Base-by-base conservation (phyloP, 2,113 vertebrate species). In the Vimba vimba region DNA sequence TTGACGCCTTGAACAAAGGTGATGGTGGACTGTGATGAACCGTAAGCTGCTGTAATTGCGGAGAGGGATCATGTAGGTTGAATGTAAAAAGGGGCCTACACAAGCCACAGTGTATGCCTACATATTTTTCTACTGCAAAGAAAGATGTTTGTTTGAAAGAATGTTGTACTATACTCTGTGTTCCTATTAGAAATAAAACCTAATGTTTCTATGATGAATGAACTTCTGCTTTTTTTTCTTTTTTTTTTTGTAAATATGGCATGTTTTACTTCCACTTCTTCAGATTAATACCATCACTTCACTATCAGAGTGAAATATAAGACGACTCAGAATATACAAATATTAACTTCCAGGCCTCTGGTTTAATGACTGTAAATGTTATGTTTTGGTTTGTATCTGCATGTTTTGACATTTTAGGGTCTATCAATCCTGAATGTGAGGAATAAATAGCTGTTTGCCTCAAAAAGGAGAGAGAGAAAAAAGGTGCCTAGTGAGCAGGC, bases 161-260 rank as follows among this genome's bases (percentile, higher is more conserved):
- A 64, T 86, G 66, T 52, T 76, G 59, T 86, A 74, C 68, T 85
- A 79, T 82, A 83, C 88, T 80, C 79, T 83, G 21, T 84, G 62
- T 86, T 88, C 57, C 80, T 89, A 84, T 89, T 71, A 87, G 60
- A 90, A 90, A 88, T 90, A 91, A 91, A 92, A 83, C 69, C 69
- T 82, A 83, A 88, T 79, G 73, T 89, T 87, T 88, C 64, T 86
- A 86, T 84, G 66, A 84, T 25, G 79, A 85, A 23, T 66, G 68
- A 9, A 66, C 50, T 15, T 85, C 74, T 23, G 45, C 3, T 33
- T 89, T 60, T 21, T 27, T 4, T 76, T 78, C 33, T 86, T 33
- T 89, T 60, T 21, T 27, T 4, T 76, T 78, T 43, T 86, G 2
- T 47, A 6, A 25, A 62, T 13, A 33, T 79, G 60, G 19, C 1